A percentile compares a stretch with the other conserved stretches of the same genome.
phyloP scores from a whole-genome alignment of 2,113 vertebrate genomes.

The Heterochromis multidens region DNA sequence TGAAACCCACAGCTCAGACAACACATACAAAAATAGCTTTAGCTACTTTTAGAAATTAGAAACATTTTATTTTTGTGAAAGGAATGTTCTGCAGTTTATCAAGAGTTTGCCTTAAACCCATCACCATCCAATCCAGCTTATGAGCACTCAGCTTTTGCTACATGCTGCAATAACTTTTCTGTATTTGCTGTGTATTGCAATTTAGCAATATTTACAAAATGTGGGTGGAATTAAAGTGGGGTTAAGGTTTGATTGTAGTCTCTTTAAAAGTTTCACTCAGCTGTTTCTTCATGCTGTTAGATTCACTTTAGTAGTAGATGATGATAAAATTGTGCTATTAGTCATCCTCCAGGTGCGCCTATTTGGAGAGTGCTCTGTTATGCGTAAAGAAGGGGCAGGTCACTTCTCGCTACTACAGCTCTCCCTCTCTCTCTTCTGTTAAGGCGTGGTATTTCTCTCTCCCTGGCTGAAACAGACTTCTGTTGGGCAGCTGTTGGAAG shows the following conservation, averaged over 20 bases:
- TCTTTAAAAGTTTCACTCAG: neutral
- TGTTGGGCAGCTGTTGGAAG: conserved; percentile 30
- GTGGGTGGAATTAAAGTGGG: neutral
- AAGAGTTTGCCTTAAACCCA: neutral
- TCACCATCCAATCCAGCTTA: neutral
- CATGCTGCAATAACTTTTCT: accelerated
- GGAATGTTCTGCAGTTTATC: neutral
- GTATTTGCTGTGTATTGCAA: neutral
- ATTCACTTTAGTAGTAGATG: neutral
- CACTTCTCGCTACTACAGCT: neutral
- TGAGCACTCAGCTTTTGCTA: neutral
- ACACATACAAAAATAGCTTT: neutral
- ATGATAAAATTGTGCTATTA: neutral
- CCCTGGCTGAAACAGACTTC: neutral
- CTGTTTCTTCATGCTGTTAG: neutral
- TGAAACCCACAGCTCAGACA: neutral
- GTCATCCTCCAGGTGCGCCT: neutral
- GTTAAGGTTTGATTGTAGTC: neutral
- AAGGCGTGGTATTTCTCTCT: conserved; percentile 39
- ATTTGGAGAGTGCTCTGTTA: neutral
- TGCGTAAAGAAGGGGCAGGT: conserved; percentile 24
- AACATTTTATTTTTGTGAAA: neutral
- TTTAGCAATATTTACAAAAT: neutral
- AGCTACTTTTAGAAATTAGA: neutral
- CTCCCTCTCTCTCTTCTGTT: neutral